A percentile compares a stretch with the other conserved stretches of the same genome.
Conservation (phyloP, 2,888 invertebrate species). For the Lobophora halterata region DNA sequence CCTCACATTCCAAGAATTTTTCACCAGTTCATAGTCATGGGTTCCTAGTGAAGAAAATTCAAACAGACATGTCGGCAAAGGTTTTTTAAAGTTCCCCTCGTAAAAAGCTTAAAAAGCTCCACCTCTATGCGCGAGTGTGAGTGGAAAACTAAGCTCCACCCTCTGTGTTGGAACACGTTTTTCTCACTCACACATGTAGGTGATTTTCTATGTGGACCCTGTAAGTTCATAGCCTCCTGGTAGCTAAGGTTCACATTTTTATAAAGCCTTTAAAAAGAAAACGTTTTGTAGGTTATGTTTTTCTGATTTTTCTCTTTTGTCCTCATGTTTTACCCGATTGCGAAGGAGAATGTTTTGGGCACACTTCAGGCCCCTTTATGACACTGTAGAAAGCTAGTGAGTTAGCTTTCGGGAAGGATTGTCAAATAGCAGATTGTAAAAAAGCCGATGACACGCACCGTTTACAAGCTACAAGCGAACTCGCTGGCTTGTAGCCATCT, state of each 20-base stretch:
- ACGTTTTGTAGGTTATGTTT: background rate
- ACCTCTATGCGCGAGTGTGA: slow-evolving; percentile 32
- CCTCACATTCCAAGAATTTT: slow-evolving; percentile 59
- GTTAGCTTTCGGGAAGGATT: too few species aligned
- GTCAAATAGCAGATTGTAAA: too few species aligned
- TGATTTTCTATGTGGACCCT: slow-evolving; percentile 27
- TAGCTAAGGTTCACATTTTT: slow-evolving; percentile 54
- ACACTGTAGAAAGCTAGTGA: too few species aligned
- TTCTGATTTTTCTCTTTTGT: background rate
- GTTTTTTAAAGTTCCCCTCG: slow-evolving; percentile 65
- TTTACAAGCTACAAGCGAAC: too few species aligned
- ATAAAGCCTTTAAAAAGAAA: slow-evolving; percentile 44
- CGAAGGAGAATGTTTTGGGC: too few species aligned
- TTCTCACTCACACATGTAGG: slow-evolving; percentile 28
- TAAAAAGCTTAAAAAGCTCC: slow-evolving; percentile 59
- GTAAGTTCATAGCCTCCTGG: slow-evolving; percentile 45
- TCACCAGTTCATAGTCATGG: slow-evolving; percentile 47
- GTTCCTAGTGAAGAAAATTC: slow-evolving; percentile 71
- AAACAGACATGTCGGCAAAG: slow-evolving; percentile 69
- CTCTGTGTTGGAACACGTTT: slow-evolving; percentile 22
- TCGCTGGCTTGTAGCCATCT: too few species aligned
- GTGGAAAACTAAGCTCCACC: slow-evolving; percentile 38
- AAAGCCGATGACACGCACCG: too few species aligned
- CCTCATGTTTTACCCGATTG: too few species aligned
- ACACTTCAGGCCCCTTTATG: too few species aligned